phyloP scores from a whole-genome alignment of 2,797 vertebrate genomes.

The Emys orbicularis region DNA sequence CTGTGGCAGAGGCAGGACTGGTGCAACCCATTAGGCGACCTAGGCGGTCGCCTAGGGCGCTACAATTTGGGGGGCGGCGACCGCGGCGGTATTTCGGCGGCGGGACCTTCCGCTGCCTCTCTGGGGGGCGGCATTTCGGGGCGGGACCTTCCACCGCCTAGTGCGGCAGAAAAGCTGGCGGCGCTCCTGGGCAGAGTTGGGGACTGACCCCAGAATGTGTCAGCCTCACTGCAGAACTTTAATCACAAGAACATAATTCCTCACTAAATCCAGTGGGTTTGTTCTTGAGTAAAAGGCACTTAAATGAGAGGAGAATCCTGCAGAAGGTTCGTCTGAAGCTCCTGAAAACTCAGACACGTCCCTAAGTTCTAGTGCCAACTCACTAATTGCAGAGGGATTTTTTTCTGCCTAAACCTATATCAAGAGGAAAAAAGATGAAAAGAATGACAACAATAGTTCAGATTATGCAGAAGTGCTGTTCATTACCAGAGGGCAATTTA shows the following conservation, averaged over 20 bases:
- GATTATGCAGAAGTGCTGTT: constrained; percentile 58
- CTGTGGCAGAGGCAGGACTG: rapidly evolving
- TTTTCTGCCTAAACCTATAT: neutral
- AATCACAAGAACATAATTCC: rapidly evolving
- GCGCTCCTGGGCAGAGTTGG: neutral
- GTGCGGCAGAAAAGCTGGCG: no score
- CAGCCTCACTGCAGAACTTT: neutral
- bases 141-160: no score
- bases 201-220: rapidly evolving
- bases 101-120: no score
- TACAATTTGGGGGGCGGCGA: no score
- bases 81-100: no score
- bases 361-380: neutral
- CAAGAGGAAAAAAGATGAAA: neutral
- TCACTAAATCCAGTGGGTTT: neutral
- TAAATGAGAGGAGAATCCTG: neutral
- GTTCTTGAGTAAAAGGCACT: neutral
- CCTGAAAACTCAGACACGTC: neutral
- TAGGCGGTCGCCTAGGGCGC: no score
- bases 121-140: no score
- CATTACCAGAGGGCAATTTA: constrained; percentile 65
- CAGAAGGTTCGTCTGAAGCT: neutral
- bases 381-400: neutral
- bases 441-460: constrained; percentile 42
- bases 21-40: no score